Evolutionary conservation across 2,888 invertebrate species (phyloP).

Genomic region (Lasioglossum morio): DNA sequence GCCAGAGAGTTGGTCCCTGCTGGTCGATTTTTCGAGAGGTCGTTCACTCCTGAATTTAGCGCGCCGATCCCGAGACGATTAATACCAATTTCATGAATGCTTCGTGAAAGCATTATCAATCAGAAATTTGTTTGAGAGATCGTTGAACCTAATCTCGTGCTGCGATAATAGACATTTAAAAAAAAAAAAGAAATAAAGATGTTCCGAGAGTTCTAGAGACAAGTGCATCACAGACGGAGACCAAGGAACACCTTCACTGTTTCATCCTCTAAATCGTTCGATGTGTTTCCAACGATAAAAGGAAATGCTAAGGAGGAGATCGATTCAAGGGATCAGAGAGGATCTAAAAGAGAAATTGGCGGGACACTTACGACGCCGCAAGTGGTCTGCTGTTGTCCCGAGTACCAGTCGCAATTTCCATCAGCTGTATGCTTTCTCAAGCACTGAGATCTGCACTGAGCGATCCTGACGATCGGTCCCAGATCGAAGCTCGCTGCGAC

Average conservation of each 20-base stretch:
- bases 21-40: not conserved
- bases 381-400: constrained; percentile 75
- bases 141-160: not conserved
- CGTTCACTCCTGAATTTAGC: not conserved
- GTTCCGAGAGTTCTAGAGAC: not conserved
- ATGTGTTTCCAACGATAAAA: not conserved
- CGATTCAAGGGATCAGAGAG: not conserved
- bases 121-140: no score
- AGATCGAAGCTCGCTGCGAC: constrained; percentile 78
- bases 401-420: constrained; percentile 79
- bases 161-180: not conserved
- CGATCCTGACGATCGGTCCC: constrained; percentile 80
- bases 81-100: not conserved
- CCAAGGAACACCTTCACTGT: not conserved
- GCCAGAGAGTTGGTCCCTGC: not conserved
- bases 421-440: constrained; percentile 77
- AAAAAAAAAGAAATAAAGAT: no score
- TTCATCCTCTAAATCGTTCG: not conserved
- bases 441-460: constrained; percentile 82
- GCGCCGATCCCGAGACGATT: not conserved
- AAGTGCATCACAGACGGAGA: no score
- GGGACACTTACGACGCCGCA: constrained; percentile 76
- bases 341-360: not conserved
- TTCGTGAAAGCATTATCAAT: not conserved
- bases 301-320: not conserved